Conservation (phyloP, 2,113 vertebrate genomes). For the Mobula hypostoma region DNA sequence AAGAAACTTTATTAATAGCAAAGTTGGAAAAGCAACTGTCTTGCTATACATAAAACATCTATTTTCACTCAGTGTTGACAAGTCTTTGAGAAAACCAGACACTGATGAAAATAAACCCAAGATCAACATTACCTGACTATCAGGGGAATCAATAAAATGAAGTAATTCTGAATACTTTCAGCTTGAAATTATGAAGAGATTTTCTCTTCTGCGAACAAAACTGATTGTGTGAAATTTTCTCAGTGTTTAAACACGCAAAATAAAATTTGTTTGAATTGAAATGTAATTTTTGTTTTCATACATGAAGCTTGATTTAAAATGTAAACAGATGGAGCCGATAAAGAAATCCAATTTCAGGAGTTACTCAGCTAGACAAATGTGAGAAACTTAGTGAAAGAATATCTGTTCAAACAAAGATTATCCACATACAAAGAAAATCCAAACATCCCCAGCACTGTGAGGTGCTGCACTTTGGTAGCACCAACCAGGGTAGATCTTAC, state of each 20-base stretch:
- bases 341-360: neutral
- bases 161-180: neutral
- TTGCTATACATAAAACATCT: neutral
- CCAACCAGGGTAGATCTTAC: too few species aligned
- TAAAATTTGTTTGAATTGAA: neutral
- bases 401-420: neutral
- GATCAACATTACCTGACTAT: neutral
- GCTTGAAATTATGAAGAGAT: neutral
- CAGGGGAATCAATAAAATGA: neutral
- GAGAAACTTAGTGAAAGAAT: neutral
- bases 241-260: neutral
- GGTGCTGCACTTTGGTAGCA: too few species aligned
- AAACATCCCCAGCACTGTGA: neutral
- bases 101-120: neutral
- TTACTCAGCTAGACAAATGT: neutral
- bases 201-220: neutral
- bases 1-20: neutral
- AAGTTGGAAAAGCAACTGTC: neutral
- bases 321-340: neutral
- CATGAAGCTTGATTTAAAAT: neutral
- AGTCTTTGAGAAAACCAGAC: neutral
- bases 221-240: neutral
- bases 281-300: neutral
- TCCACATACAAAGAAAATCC: neutral
- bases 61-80: neutral